phyloP scores from a whole-genome alignment of 2,888 invertebrate species.

The Punctoribates punctum region DNA sequence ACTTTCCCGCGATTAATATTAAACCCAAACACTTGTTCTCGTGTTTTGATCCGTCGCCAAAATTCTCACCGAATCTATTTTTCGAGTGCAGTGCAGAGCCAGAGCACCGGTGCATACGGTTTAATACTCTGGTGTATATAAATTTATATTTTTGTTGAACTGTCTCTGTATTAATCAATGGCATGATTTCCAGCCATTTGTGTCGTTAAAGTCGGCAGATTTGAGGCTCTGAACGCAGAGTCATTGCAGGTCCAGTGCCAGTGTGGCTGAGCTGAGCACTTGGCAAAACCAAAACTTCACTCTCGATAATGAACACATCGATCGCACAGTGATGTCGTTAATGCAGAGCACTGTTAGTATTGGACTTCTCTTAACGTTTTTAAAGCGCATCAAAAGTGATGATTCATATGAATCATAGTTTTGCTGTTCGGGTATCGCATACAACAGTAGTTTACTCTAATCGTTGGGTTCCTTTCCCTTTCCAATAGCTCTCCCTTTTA shows the following conservation, averaged over 20 bases:
- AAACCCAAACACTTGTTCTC: conserved; percentile 4
- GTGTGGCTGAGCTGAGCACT: neutral
- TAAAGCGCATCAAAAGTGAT: conserved; percentile 24
- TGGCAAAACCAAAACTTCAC: conserved; percentile 27
- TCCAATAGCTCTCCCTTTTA: neutral
- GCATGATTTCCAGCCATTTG: conserved; percentile 3
- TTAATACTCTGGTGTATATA: conserved; percentile 1
- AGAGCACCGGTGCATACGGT: neutral
- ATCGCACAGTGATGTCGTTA: neutral
- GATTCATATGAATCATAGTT: conserved; percentile 20
- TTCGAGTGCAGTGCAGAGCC: neutral
- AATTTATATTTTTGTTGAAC: neutral
- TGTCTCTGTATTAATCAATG: conserved; percentile 15
- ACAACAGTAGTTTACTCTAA: neutral
- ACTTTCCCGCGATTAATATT: neutral
- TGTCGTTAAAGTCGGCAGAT: neutral
- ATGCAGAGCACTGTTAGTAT: conserved; percentile 2
- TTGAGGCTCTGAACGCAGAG: neutral
- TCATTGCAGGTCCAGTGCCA: neutral
- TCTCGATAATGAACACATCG: conserved; percentile 36
- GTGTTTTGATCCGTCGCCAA: neutral
- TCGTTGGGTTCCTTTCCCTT: conserved; percentile 10
- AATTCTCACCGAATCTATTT: conserved; percentile 1
- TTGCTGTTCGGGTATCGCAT: neutral
- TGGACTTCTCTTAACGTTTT: conserved; percentile 11